Evolutionary conservation across 2,888 invertebrate genomes (phyloP), one percentile per base, ranked within the genome.

Genomic region (Nephrocerus scutellatus): DNA sequence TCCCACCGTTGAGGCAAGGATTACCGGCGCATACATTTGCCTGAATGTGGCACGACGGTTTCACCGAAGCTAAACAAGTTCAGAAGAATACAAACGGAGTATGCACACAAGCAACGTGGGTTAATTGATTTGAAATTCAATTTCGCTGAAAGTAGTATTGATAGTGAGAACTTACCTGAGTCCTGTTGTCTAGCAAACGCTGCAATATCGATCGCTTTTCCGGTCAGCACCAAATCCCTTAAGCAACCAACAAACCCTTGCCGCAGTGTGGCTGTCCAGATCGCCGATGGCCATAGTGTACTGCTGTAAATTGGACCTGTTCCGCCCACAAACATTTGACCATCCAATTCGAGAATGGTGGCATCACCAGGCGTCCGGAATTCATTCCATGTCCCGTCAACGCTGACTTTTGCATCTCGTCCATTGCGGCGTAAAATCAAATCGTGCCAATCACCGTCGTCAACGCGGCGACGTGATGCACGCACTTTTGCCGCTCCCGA

Each of bases 201-300:
- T 4, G 90, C 88, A 43, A 96, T 77, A 63, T 95, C 92, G 44
- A 92, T 79, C 1, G 87, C 80, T 54, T 88, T 83, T 31, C 86
- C 86, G 62, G 93, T 91, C 57, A 93, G 73, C 50, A 84, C 80
- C 54, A 96, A 73, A 63, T 93, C 92, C 49, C 91, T 76, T 59
- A 96, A 77, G 64, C 95, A 96, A 3, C 95, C 96, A 6, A 95
- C 92, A 63, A 87, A 96, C 15, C 95, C 95, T 57, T 87, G 84
- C 41, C 87, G 77, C 36, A 95, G 70, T 6, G 86, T 83, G 0
- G 86, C 91, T 1, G 91, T 87, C 93, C 93, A 95, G 43, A 96
- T 71, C 13, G 85, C 86, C 3, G 87, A 76, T 0, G 93, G 91
- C 35, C 89, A 79, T 28, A 80, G 75, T 6, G 81, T 74, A 16